Evolutionary conservation across 2,888 invertebrate species (phyloP), one percentile per base, ranked within the genome.

Genomic region (Rotaria macrura): DNA sequence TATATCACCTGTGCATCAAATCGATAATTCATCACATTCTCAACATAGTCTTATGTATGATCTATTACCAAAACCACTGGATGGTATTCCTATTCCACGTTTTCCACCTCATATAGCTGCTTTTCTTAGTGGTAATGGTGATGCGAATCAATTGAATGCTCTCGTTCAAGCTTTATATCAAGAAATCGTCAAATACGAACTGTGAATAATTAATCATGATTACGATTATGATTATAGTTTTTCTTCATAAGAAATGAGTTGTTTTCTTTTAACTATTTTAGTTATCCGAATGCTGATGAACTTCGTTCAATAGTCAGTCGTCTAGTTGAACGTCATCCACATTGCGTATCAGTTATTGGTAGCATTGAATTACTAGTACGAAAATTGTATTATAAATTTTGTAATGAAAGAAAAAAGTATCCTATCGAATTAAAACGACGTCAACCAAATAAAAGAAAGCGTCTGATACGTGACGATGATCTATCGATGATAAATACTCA

Each of bases 341-440:
- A 43, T 43, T 43, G 79, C 43, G n/a, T 43, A 79, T 43, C 43
- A 9, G 79, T 79, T 40, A 79, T 79, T 40, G 79, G 79, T 79
- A 79, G 79, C 43, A 79, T 79, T 43, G 79, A 79, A 43, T 43
- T 79, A n/a, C n/a, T 79, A 10, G 79, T 79, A 14, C 25, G 79
- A 43, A 79, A 79, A 79, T 43, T 79, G 43, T 79, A 79, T 43
- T 79, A 79, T 79, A 79, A 79, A 79, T 79, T 79, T 40, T 79
- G 79, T 79, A 79, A 79, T n/a, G 79, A 79, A 79, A 23, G 79
- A 79, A 79, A 79, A 79, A 79, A 79, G n/a, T 79, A 79, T 43
- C 79, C 79, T 20, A 25, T 79, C 12, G 79, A 79, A 79, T 79
- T 79, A 43, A 79, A 79, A 43, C 79, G 79, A 17, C 79, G 79